Base-by-base conservation (phyloP, 2,113 vertebrate genomes). In the Platysteira castanea region DNA sequence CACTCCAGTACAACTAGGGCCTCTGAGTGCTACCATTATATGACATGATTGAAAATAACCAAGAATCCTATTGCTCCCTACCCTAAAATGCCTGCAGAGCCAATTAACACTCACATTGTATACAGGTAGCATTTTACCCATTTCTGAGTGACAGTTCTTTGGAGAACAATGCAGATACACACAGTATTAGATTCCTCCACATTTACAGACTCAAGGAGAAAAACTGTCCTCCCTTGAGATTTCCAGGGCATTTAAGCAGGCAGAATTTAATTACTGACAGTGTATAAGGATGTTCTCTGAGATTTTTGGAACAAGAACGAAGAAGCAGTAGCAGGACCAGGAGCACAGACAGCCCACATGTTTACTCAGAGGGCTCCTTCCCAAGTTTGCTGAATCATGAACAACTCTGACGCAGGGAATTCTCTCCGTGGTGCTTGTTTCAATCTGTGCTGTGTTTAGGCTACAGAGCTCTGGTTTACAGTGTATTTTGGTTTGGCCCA, bases 341-440 rank as follows among this genome's bases (percentile, higher is more conserved):
- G 94, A 92, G 74, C 0, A 0, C 60, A 78, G 86, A 67, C 73
- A 90, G 18, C 86, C 65, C 86, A 89, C 79, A 15, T 60, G 56
- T 93, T 97, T 93, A 84, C 80, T 81, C 76, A 60, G 83, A 96
- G 76, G 88, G 73, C 83, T 93, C 44, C 86, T 94, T 84, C 92
- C 79, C 90, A 90, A 78, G 78, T 96, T 81, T 97, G 96, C 96
- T 97, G 96, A 95, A 84, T 97, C 95, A 96, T 86, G 93, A 95
- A 75, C 88, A 90, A 54, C 68, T 82, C 60, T 68, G 92, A 91
- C 0, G 27, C 59, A 91, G 88, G 88, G 90, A 93, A 93, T 92
- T 92, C 96, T 96, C 79, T 96, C 71, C n/a, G 64, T 50, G 39
- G 19, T 67, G 82, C 71, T 70, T 74, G 35, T 76, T 85, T 76